Evolutionary conservation across 2,113 vertebrate species (phyloP).

Genomic region (pig (Sus scrofa)): T2T-Sscrofa CM000819.6:14808001-14808500

Average conservation of each 20-base stretch:
- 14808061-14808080: not conserved
- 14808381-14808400: not conserved
- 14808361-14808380: too few species aligned
- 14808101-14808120: not conserved
- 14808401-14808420: not conserved
- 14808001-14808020: not conserved
- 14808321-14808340: too few species aligned
- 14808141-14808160: not conserved
- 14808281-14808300: too few species aligned
- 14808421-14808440: not conserved
- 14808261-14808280: not conserved
- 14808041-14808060: not conserved
- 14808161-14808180: not conserved
- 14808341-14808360: not conserved
- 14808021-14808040: not conserved
- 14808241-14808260: not conserved
- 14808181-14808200: not conserved
- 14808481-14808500: not conserved
- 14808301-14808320: not conserved
- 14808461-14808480: not conserved
- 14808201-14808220: not conserved
- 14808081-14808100: not conserved
- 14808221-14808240: not conserved
- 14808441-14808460: not conserved
- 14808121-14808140: not conserved